A percentile compares a stretch with the other conserved stretches of the same genome.
Evolutionary conservation across 2,113 vertebrate genomes (phyloP).

Genomic region (Cygnus buccinator): DNA sequence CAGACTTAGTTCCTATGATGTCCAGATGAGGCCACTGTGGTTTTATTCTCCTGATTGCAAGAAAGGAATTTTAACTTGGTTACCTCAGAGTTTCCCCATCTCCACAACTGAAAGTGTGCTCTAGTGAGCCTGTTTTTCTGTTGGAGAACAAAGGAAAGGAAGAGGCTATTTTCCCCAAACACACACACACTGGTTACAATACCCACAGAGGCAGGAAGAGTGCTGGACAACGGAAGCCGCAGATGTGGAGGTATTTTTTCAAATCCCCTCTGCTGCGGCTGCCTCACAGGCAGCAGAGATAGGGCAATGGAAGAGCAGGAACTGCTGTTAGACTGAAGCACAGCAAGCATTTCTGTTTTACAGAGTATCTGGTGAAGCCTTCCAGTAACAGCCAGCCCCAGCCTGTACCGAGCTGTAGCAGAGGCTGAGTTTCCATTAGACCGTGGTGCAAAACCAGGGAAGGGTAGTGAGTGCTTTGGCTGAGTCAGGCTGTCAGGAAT

Average conservation of each 20-base stretch:
- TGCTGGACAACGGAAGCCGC: slow-evolving; percentile 5
- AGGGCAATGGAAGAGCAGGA: background rate
- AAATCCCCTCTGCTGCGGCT: background rate
- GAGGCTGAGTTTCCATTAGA: background rate
- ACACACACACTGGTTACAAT: background rate
- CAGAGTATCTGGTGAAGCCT: background rate
- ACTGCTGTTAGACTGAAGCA: background rate
- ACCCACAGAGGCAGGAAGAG: background rate
- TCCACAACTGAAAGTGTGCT: background rate
- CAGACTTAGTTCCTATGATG: slow-evolving; percentile 22
- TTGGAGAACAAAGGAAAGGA: slow-evolving; percentile 57
- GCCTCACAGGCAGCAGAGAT: background rate
- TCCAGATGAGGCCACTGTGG: slow-evolving; percentile 68
- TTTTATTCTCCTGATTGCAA: background rate
- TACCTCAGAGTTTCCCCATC: slow-evolving; percentile 10
- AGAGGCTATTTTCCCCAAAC: background rate
- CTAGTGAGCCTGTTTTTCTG: slow-evolving; percentile 10
- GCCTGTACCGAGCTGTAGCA: background rate
- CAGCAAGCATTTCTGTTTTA: background rate
- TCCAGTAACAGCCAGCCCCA: background rate
- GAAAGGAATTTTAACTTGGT: background rate
- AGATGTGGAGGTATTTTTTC: slow-evolving; percentile 27
- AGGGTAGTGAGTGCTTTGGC: background rate
- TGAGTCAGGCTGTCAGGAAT: background rate
- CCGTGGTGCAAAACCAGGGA: background rate